Evolutionary conservation across 2,888 invertebrate species (phyloP).

Genomic region (Hedychridium roseum): DNA sequence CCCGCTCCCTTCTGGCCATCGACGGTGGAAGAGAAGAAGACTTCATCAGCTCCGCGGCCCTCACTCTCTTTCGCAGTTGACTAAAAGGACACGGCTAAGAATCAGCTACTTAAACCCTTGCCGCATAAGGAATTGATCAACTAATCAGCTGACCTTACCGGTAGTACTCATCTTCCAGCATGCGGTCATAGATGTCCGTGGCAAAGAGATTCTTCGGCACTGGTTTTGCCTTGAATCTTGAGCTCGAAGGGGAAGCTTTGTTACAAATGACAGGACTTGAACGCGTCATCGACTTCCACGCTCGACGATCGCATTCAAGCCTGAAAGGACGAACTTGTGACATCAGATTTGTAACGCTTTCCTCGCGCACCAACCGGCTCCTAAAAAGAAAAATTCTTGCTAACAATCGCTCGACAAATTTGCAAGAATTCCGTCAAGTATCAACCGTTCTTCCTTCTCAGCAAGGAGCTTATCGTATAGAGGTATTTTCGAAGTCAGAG

Average conservation of each 20-base stretch:
- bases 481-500: constrained; percentile 76
- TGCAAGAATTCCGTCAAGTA: not conserved
- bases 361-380: constrained; percentile 58
- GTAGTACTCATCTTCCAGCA: constrained; percentile 77
- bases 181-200: constrained; percentile 75
- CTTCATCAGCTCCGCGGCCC: constrained; percentile 75
- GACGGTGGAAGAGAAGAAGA: constrained; percentile 73
- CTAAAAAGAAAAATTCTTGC: constrained; percentile 29
- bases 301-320: constrained; percentile 58
- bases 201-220: constrained; percentile 76
- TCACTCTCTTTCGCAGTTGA: constrained; percentile 70
- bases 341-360: constrained; percentile 56
- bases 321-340: constrained; percentile 60
- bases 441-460: constrained; percentile 75
- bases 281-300: constrained; percentile 50
- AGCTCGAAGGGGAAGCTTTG: constrained; percentile 23
- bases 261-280: constrained; percentile 59
- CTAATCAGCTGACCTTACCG: constrained; percentile 62
- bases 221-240: constrained; percentile 71
- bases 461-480: constrained; percentile 77
- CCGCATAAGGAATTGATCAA: not conserved
- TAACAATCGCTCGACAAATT: not conserved
- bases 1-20: constrained; percentile 72
- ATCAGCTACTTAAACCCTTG: constrained; percentile 2
- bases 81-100: constrained; percentile 25